Conservation (phyloP, 2,797 vertebrate species). For the Brachyrhaphis roseni region DNA sequence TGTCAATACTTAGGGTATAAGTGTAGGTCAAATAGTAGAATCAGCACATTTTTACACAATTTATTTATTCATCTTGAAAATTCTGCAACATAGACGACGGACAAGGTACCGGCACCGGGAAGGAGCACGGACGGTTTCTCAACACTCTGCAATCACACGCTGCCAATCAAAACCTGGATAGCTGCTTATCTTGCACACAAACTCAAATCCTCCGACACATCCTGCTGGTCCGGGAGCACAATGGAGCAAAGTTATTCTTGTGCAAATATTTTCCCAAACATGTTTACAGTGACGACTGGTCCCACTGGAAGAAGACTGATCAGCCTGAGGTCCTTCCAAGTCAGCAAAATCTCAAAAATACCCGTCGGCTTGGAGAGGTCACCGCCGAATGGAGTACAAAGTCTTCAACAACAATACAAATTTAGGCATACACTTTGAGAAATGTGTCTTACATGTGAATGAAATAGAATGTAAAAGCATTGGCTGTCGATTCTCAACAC, state of each 20-base stretch:
- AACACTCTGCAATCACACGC: slow-evolving; percentile 30
- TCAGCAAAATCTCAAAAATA: slow-evolving; percentile 21
- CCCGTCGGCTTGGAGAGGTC: background rate
- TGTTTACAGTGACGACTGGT: slow-evolving; percentile 68
- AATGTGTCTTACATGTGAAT: background rate
- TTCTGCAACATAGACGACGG: background rate
- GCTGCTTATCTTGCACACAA: slow-evolving; percentile 57
- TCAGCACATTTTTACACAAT: slow-evolving; percentile 1
- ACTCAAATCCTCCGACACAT: slow-evolving; percentile 57
- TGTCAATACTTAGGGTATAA: background rate
- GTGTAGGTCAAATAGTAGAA: background rate
- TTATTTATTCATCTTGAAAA: background rate
- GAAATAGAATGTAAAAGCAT: background rate
- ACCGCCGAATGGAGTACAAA: background rate
- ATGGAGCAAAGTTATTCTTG: slow-evolving; percentile 48
- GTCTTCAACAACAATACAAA: background rate
- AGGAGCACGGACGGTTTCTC: slow-evolving; percentile 29
- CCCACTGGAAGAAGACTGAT: slow-evolving; percentile 30
- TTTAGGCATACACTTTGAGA: background rate
- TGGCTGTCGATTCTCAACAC: background rate
- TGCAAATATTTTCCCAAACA: slow-evolving; percentile 73
- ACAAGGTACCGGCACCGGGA: background rate
- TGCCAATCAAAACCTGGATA: slow-evolving; percentile 63
- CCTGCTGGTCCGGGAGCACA: slow-evolving; percentile 58
- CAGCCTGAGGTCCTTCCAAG: slow-evolving; percentile 28